Evolutionary conservation across 53 echinoderm and acorn worm species (phyloP).

Genomic region (Luidia sarsii): DNA sequence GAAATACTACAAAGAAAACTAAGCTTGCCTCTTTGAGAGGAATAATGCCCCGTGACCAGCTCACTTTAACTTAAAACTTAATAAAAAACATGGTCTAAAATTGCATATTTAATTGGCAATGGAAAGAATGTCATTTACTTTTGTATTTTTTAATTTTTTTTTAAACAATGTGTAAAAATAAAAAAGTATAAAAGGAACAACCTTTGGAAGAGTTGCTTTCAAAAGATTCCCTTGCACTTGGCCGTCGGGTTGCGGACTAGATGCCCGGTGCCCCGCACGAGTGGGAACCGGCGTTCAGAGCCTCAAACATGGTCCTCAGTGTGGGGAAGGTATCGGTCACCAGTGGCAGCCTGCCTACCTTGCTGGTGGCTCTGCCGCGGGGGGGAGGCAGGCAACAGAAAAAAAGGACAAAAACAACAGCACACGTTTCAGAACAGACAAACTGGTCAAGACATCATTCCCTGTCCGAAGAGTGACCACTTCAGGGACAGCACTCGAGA

Average conservation of each 20-base stretch:
- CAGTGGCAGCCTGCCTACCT: constrained; percentile 59
- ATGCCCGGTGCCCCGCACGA: constrained; percentile 44
- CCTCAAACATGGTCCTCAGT: constrained; percentile 82
- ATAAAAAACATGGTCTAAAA: neutral
- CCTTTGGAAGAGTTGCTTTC: neutral
- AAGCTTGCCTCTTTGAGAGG: no score
- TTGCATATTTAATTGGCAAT: neutral
- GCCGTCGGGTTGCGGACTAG: neutral
- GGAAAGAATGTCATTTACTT: neutral
- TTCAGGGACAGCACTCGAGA: no score
- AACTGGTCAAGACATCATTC: no score
- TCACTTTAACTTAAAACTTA: no score
- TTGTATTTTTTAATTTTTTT: neutral
- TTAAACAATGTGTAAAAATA: neutral
- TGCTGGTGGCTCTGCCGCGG: constrained; percentile 60
- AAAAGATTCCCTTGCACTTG: no score
- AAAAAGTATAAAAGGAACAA: constrained; percentile 24
- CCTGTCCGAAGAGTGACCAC: no score
- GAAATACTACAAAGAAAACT: no score
- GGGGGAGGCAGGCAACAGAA: no score
- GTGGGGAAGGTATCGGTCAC: constrained; percentile 83
- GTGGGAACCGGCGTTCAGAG: constrained; percentile 69
- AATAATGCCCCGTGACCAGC: no score
- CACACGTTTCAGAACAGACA: no score
- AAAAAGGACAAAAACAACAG: no score